Percentiles rank a stretch among this genome's conserved stretches.
These are phyloP conservation scores for Oryzias celebensis DNA, from an alignment of 2,113 vertebrate species.

Conservation along the genomic window DNA sequence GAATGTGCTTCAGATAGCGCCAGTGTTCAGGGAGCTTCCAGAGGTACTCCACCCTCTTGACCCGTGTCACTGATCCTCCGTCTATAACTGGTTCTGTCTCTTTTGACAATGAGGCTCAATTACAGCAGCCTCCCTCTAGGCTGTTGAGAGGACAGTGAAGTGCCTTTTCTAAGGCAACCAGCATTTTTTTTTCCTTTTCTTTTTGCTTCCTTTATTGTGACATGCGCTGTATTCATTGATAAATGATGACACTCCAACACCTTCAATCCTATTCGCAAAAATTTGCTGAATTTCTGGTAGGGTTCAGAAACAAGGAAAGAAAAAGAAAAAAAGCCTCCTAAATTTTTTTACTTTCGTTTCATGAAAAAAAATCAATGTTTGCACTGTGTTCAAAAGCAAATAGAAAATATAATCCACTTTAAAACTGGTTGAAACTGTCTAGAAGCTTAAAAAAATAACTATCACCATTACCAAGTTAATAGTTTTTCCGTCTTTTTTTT, in stretches of 20 bases:
- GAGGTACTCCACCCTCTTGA: conserved; percentile 71
- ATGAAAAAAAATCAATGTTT: too few species aligned
- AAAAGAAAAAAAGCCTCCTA: background rate
- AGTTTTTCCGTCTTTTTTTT: too few species aligned
- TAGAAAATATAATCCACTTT: too few species aligned
- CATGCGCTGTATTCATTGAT: conserved; percentile 9
- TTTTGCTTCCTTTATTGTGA: background rate
- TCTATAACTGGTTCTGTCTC: conserved; percentile 63
- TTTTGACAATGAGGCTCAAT: conserved; percentile 60
- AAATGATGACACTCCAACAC: conserved; percentile 7
- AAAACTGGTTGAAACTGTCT: too few species aligned
- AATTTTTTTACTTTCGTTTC: too few species aligned
- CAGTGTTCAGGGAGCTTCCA: conserved; percentile 33
- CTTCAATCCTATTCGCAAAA: background rate
- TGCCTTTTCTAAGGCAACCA: conserved; percentile 12
- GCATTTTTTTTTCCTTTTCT: background rate
- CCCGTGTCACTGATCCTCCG: conserved; percentile 58
- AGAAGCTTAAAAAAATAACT: too few species aligned
- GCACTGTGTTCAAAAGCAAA: too few species aligned
- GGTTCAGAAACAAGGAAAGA: background rate
- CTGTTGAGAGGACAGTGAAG: conserved; percentile 9
- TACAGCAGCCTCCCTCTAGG: conserved; percentile 50
- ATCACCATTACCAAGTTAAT: too few species aligned
- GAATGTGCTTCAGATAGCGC: background rate
- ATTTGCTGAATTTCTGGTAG: conserved; percentile 13